Base-by-base conservation (phyloP, 2,113 vertebrate genomes). In the Sorex araneus region DNA sequence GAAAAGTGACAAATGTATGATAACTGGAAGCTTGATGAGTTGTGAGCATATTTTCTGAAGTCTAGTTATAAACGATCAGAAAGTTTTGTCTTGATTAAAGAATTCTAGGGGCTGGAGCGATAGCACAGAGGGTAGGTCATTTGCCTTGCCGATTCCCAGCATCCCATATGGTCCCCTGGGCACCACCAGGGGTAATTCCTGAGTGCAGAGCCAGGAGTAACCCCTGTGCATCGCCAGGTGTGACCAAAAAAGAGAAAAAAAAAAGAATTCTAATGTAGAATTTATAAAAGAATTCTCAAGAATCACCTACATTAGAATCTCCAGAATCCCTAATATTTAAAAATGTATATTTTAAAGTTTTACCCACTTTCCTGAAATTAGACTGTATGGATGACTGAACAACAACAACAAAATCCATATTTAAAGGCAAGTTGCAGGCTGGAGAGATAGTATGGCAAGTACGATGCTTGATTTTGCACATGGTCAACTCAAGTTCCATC, bases 241-340 rank as follows among this genome's bases (percentile, higher is more conserved):
- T n/a, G n/a, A n/a, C n/a, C n/a, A n/a, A n/a, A n/a, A n/a, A n/a
- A n/a, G n/a, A n/a, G n/a, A n/a, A n/a, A n/a, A n/a, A n/a, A n/a
- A 64, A 69, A 34, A 87, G 40, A 7, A 50, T 70, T 81, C 6
- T 83, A 40, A 71, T 32, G 23, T 36, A 73, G 43, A 32, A 2
- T 76, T 92, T 94, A 57, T 84, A 43, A 94, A 80, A 60, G 34
- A 23, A 18, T 19, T 11, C 11, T 2, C 79, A 82, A 87, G 50
- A 23, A 82, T 34, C 32, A 64, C n/a, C 64, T 81, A n/a, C 8
- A 50, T 54, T 23, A 82, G 66, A 73, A 57, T 50, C 54, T 94
- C 16, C 9, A 19, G 40, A 57, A 93, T 19, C 87, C 5, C 18
- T 78, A 40, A 40, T 67, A 40, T 36, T 90, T 30, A 92, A 95